phyloP scores from a whole-genome alignment of 2,113 vertebrate species.

The Alectura lathami region DNA sequence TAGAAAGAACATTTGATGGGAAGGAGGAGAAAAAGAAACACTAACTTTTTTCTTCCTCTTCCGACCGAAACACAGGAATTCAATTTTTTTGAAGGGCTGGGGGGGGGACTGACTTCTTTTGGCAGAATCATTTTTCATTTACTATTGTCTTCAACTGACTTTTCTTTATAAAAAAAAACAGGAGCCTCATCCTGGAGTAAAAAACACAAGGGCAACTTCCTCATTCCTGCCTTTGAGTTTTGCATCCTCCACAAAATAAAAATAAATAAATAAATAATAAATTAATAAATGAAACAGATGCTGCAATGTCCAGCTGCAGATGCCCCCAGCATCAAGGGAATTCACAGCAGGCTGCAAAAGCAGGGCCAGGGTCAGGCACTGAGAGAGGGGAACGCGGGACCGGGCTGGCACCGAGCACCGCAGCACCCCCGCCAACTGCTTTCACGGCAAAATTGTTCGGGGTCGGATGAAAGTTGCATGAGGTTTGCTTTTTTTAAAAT shows the following conservation, averaged over 20 bases:
- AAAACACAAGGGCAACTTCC: background rate
- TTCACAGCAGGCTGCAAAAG: rapidly evolving
- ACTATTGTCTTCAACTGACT: background rate
- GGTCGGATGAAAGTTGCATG: background rate
- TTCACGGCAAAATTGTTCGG: background rate
- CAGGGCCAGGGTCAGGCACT: rapidly evolving
- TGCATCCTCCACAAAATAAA: background rate
- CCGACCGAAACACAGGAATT: background rate
- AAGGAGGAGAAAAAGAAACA: background rate
- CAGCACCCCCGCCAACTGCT: rapidly evolving
- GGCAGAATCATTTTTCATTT: background rate
- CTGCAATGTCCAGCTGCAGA: too few relatives aligned
- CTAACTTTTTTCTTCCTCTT: background rate
- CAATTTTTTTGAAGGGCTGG: background rate
- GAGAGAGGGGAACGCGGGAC: background rate
- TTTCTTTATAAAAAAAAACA: background rate
- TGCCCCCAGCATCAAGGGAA: background rate
- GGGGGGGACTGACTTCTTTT: background rate
- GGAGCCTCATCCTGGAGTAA: background rate
- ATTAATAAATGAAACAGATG: too few relatives aligned
- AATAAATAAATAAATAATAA: too few relatives aligned
- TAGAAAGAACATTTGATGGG: background rate
- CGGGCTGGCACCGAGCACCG: rapidly evolving
- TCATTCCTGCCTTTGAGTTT: background rate
- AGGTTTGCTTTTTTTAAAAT: conserved; percentile 4